Percentiles rank a stretch among this genome's conserved stretches.
phyloP scores from a whole-genome alignment of 2,797 vertebrate genomes.

The Coregonus ussuriensis region DNA sequence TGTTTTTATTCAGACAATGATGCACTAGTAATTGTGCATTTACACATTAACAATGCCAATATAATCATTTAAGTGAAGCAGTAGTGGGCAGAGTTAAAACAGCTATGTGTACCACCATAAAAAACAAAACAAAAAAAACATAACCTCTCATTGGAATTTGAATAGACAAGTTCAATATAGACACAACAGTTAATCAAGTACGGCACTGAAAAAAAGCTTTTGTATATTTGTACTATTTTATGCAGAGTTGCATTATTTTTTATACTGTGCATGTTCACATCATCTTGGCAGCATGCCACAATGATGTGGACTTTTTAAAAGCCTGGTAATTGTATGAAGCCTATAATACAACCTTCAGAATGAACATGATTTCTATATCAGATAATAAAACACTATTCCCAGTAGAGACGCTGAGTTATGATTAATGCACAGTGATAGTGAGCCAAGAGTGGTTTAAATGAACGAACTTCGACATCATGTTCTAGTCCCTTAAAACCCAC shows the following conservation, averaged over 20 bases:
- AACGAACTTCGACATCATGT: conserved; percentile 28
- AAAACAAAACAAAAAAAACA: no score
- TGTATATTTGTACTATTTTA: neutral
- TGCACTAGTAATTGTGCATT: no score
- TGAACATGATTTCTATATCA: conserved; percentile 36
- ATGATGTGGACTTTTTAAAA: neutral
- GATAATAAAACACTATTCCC: conserved; percentile 33
- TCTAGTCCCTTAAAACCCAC: conserved; percentile 32
- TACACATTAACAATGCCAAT: no score
- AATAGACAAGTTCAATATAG: neutral
- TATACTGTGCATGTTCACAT: neutral
- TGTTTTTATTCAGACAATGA: no score
- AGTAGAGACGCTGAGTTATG: conserved; percentile 41
- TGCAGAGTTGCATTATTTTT: neutral
- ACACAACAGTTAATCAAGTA: neutral
- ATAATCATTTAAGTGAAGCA: no score
- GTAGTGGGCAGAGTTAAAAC: no score
- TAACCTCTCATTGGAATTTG: no score
- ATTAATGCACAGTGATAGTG: conserved; percentile 40
- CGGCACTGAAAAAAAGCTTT: neutral
- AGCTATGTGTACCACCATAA: no score
- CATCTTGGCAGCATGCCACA: neutral
- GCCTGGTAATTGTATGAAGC: conserved; percentile 9
- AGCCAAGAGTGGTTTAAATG: conserved; percentile 37
- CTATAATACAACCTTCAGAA: conserved; percentile 19